A percentile compares a stretch with the other conserved stretches of the same genome.
These are phyloP conservation scores for Melieria omissa DNA, from an alignment of 2,888 invertebrate genomes.

Conservation along the genomic window DNA sequence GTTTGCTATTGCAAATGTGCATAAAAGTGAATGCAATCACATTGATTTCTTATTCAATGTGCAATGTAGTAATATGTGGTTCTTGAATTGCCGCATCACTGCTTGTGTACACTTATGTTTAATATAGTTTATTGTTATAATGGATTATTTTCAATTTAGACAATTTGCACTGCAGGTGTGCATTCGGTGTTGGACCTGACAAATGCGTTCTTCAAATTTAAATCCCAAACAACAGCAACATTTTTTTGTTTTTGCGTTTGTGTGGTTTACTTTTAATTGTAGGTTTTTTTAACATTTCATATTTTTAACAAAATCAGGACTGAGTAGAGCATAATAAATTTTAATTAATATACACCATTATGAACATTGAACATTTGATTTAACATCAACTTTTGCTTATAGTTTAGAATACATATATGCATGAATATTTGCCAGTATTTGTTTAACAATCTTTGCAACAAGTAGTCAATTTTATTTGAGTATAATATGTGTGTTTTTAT, in stretches of 20 bases:
- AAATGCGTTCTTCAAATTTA: conserved; percentile 16
- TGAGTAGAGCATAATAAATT: conserved; percentile 37
- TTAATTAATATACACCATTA: conserved; percentile 38
- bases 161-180: too few relatives aligned
- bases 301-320: conserved; percentile 5
- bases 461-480: conserved; percentile 22
- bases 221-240: conserved; percentile 54
- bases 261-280: too few relatives aligned
- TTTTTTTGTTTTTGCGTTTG: conserved; percentile 30
- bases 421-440: background rate
- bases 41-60: conserved; percentile 8
- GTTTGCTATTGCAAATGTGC: background rate
- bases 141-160: conserved; percentile 2
- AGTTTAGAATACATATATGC: too few relatives aligned
- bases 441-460: conserved; percentile 33
- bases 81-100: conserved; percentile 28
- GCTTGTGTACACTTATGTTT: conserved; percentile 10
- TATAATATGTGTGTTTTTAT: conserved; percentile 18
- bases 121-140: background rate
- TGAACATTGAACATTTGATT: too few relatives aligned
- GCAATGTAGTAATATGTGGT: conserved; percentile 23
- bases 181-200: too few relatives aligned
- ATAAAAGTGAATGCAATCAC: background rate
- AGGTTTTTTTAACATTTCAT: conserved; percentile 17
- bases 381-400: background rate